phyloP scores from a whole-genome alignment of 2,888 invertebrate genomes.

The Hermaeophaga mercurialis region DNA sequence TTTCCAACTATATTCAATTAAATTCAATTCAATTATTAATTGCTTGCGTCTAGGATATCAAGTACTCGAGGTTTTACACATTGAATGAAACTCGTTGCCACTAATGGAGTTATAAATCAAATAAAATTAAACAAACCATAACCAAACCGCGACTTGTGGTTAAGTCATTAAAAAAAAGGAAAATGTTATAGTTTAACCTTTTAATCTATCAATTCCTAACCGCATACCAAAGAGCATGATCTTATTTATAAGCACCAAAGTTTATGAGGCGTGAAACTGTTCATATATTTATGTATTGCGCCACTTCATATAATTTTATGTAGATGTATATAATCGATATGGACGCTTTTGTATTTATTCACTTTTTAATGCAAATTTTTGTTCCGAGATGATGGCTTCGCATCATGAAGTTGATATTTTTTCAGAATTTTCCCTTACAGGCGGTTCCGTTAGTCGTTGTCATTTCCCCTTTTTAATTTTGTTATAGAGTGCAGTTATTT shows the following conservation, averaged over 20 bases:
- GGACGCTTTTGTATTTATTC: slow-evolving; percentile 25
- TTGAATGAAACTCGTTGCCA: neutral
- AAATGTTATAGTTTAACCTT: slow-evolving; percentile 43
- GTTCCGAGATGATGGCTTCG: slow-evolving; percentile 10
- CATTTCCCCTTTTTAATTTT: slow-evolving; percentile 1
- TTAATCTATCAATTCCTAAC: slow-evolving; percentile 46
- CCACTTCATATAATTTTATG: slow-evolving; percentile 39
- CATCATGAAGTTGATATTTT: slow-evolving; percentile 11
- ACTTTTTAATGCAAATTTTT: slow-evolving; percentile 17
- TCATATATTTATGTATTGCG: slow-evolving; percentile 35
- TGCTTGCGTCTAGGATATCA: neutral
- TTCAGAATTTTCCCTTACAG: neutral
- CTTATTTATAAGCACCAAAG: slow-evolving; percentile 39
- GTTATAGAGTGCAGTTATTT: neutral
- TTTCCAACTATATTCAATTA: too few species aligned
- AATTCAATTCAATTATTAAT: neutral
- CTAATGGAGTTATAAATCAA: slow-evolving; percentile 41
- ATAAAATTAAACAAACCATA: slow-evolving; percentile 42
- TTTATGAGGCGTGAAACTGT: slow-evolving; percentile 45
- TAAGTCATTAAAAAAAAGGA: slow-evolving; percentile 42
- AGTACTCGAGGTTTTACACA: slow-evolving; percentile 13
- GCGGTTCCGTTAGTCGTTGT: slow-evolving; percentile 1
- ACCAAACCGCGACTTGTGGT: slow-evolving; percentile 41
- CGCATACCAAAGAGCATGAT: slow-evolving; percentile 39
- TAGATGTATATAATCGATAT: slow-evolving; percentile 34